Evolutionary conservation across 2,113 vertebrate genomes (phyloP).

Genomic region (Seriola dumerili): DNA sequence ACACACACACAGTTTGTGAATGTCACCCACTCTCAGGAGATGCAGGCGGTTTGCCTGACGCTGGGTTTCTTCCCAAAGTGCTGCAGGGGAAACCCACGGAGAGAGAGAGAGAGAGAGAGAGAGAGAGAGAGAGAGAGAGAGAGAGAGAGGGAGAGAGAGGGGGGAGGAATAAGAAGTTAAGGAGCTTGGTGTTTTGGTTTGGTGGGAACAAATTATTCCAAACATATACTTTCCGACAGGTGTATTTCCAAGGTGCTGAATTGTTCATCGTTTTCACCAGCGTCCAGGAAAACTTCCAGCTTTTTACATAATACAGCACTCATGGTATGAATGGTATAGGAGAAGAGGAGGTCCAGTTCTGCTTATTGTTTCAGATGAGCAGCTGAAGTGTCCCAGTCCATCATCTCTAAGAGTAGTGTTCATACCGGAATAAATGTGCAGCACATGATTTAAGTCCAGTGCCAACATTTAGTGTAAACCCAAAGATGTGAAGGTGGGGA

Average conservation of each 20-base stretch:
- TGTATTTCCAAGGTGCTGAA: not conserved
- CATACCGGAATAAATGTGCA: no score
- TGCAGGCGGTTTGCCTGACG: conserved; percentile 69
- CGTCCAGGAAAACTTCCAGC: not conserved
- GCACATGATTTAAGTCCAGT: no score
- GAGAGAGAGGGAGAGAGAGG: conserved; percentile 8
- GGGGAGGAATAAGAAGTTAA: not conserved
- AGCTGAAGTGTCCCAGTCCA: no score
- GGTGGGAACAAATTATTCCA: not conserved
- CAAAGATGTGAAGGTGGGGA: no score
- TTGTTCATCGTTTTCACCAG: not conserved
- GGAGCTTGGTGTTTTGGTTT: not conserved
- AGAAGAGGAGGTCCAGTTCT: no score
- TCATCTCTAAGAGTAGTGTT: no score
- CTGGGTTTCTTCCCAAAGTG: conserved; percentile 77
- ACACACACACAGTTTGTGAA: conserved; percentile 60
- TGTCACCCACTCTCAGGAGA: conserved; percentile 77
- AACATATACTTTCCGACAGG: not conserved
- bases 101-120: conserved; percentile 14
- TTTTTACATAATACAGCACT: not conserved
- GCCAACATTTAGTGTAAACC: no score
- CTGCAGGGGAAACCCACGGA: conserved; percentile 79
- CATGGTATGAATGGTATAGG: not conserved
- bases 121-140: conserved; percentile 1
- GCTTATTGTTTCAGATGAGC: no score